Conservation (phyloP, 37 sponge, comb jelly and placozoan genomes). For the Geodia barretti region DNA sequence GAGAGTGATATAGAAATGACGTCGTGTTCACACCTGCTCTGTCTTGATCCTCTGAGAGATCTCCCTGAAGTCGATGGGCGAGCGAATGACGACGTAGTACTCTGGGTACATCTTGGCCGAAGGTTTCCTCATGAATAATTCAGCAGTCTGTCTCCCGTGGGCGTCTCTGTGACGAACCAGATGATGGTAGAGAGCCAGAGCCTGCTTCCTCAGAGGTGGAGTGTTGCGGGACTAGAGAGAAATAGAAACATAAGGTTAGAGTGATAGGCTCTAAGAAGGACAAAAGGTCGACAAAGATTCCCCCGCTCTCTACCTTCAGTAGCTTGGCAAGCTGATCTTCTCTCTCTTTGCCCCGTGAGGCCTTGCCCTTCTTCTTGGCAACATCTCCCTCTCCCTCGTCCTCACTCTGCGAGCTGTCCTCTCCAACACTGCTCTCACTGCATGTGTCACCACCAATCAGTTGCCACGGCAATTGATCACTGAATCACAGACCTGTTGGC, state of each 20-base stretch:
- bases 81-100: constrained; percentile 78
- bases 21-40: constrained; percentile 6
- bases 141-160: constrained; percentile 53
- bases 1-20: no score
- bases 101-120: constrained; percentile 76
- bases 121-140: constrained; percentile 65
- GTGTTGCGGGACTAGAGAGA: constrained; percentile 30
- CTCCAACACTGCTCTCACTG: constrained; percentile 33
- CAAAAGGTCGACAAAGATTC: no score
- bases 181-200: constrained; percentile 39
- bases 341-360: not conserved
- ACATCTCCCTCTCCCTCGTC: constrained; percentile 4
- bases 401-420: not conserved
- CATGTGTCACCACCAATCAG: not conserved
- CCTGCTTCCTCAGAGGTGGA: constrained; percentile 45
- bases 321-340: constrained; percentile 10
- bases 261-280: no score
- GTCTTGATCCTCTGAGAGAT: constrained; percentile 48
- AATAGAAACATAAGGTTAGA: no score
- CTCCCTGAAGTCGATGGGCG: constrained; percentile 79
- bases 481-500: not conserved
- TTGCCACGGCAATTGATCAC: not conserved
- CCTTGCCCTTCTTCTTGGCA: constrained; percentile 13
- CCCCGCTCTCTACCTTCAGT: constrained; percentile 2
- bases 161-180: constrained; percentile 34